Base-by-base conservation (phyloP, 2,888 invertebrate species). In the Leucoma salicis region DNA sequence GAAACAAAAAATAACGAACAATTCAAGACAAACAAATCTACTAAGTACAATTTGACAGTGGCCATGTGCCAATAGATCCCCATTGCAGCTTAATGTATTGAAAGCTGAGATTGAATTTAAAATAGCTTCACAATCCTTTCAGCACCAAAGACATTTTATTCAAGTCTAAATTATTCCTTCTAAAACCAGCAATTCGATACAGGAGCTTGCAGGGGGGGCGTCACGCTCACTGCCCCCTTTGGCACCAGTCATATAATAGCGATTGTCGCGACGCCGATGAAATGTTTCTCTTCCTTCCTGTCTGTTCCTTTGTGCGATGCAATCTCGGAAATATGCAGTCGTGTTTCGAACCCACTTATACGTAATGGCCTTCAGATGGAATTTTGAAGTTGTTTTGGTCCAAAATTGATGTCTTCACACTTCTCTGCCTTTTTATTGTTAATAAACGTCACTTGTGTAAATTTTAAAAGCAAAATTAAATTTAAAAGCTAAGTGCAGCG, bases 201-300 rank as follows among this genome's bases (percentile, higher is more conserved):
- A 42, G 31, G 24, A 7, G 29, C 25, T 49, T 36, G 8, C 61
- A 14, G 59, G 74, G 76, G 73, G 27, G 11, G 27, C 62, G 74
- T 62, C 70, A 68, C 71, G 69, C 54, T 57, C 55, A 52, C 58
- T 58, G 63, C 65, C 49, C 57, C 55, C 63, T 51, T 55, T 62
- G 65, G 63, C 70, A 62, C 42, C 66, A 63, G 66, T 78, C 71
- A 74, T 74, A 72, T 75, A 76, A 78, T 71, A 66, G 70, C 60
- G 64, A 69, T 64, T 69, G 66, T 67, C 73, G 72, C 78, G 76
- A 63, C 72, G 68, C 72, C 72, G 70, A 72, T 70, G 72, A 70
- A 72, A 76, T 76, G 75, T 70, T 68, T 56, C 62, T 64, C 70
- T 82, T 82, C 80, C 82, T 83, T 82, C 83, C 82, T 81, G 74